Evolutionary conservation across 2,888 invertebrate genomes (phyloP), one percentile per base, ranked within the genome.

Genomic region (Acrocyrtus sp.): DNA sequence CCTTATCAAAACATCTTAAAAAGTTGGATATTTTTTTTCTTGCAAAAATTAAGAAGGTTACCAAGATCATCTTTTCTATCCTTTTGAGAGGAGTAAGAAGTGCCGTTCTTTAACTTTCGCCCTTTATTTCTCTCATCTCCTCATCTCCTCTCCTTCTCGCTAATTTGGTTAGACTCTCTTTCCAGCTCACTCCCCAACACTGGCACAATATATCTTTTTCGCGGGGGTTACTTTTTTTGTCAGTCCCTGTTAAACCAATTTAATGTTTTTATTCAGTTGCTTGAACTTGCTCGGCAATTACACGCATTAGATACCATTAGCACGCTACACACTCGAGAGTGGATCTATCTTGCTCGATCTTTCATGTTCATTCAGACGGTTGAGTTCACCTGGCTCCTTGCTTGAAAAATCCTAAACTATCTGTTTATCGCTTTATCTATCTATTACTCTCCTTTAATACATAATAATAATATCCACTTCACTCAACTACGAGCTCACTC

Each of bases 281-380:
- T 53, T 54, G 53, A 39, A 53, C 45, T 34, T 67, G 67, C 67
- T 8, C 54, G 27, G 19, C 67, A 67, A 67, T 67, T 67, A 67
- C 67, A 67, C 67, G 67, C 67, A 67, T 67, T 67, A 60, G 45
- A 51, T 45, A 45, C 51, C 45, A 67, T 67, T 67, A 67, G 51
- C 51, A 62, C 58, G 51, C 58, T 48, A 48, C 60, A 61, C 34
- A n/a, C n/a, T n/a, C n/a, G 60, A 17, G 24, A 39, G 34, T 51
- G 45, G 27, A 53, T 63, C 53, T 63, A 62, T 63, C 63, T 63
- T 45, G 5, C 34, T 34, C 6, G 12, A 34, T 34, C 34, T 34
- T 12, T 34, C 34, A n/a, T n/a, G n/a, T n/a, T n/a, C n/a, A n/a
- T n/a, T n/a, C 12, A 34, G 34, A 34, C 6, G n/a, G n/a, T 5